Conservation (phyloP, 2,797 vertebrate species). For the Crenichthys baileyi region DNA sequence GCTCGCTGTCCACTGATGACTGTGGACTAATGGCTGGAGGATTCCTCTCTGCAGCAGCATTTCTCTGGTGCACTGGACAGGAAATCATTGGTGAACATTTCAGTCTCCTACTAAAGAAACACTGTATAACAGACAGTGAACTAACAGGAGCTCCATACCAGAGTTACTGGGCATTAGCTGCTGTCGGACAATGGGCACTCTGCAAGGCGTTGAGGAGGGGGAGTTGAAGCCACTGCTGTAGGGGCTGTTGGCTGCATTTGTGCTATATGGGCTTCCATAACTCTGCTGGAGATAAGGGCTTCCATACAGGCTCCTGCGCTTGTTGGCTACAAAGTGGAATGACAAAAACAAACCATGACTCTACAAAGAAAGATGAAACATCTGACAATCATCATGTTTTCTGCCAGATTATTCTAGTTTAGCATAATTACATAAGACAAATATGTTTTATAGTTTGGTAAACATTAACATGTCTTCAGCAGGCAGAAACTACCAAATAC, state of each 20-base stretch:
- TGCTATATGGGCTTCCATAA: conserved; percentile 88
- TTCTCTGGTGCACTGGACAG: conserved; percentile 84
- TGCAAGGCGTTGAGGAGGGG: conserved; percentile 91
- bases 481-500: too few relatives aligned
- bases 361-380: neutral
- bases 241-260: conserved; percentile 90
- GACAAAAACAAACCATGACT: conserved; percentile 10
- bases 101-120: neutral
- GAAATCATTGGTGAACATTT: conserved; percentile 6
- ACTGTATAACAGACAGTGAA: neutral
- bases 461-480: too few relatives aligned
- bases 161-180: conserved; percentile 89
- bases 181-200: conserved; percentile 91
- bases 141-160: conserved; percentile 72
- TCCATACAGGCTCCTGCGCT: conserved; percentile 91
- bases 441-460: too few relatives aligned
- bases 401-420: too few relatives aligned
- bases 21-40: conserved; percentile 92
- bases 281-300: conserved; percentile 86
- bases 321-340: conserved; percentile 83
- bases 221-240: conserved; percentile 97
- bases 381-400: too few relatives aligned
- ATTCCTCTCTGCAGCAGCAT: conserved; percentile 86
- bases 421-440: too few relatives aligned
- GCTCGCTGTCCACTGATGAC: conserved; percentile 96